Evolutionary conservation across 2,113 vertebrate genomes (phyloP).

Genomic region (Hyaena hyaena): DNA sequence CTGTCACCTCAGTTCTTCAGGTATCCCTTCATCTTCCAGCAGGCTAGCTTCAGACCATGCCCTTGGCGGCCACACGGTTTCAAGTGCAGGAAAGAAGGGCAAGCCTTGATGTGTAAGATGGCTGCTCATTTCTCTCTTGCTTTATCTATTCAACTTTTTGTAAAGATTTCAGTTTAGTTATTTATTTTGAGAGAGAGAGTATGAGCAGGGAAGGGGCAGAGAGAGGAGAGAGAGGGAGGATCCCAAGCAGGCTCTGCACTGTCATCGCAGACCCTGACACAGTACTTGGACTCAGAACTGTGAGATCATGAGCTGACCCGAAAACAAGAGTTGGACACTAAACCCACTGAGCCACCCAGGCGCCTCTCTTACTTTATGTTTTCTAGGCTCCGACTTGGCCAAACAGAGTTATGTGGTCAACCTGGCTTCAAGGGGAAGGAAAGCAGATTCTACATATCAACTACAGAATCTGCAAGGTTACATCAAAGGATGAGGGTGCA

Average conservation of each 20-base stretch:
- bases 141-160: neutral
- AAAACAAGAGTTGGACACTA: no score
- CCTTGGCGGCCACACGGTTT: neutral
- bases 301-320: no score
- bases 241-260: no score
- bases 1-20: neutral
- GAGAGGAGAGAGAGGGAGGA: no score
- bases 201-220: no score
- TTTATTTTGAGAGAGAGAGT: no score
- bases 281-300: no score
- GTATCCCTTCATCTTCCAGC: neutral
- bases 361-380: neutral
- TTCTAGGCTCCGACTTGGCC: neutral
- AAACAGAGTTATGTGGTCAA: neutral
- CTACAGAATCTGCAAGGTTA: neutral
- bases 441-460: neutral
- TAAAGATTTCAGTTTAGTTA: no score
- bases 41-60: neutral
- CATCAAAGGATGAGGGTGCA: neutral
- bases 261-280: no score
- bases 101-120: neutral
- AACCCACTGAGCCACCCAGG: no score
- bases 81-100: no score
- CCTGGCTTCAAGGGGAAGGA: neutral
- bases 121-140: neutral